Evolutionary conservation across 2,113 vertebrate genomes (phyloP), one percentile per base, ranked within the genome.

Genomic region (Neoarius graeffei): DNA sequence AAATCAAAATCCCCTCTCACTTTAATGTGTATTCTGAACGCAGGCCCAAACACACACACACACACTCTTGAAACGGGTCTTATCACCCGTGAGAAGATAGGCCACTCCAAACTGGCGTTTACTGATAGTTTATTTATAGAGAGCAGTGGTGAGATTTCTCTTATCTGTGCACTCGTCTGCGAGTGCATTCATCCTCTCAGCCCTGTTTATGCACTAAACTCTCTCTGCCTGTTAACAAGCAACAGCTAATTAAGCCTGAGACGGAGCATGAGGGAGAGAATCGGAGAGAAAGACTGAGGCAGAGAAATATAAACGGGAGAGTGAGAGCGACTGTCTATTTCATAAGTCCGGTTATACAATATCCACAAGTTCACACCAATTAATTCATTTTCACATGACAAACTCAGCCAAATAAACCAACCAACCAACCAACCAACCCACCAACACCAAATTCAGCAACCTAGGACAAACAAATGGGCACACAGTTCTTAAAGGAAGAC

Each of bases 61-160:
- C 89, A 84, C 87, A 89, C 59, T 81, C 74, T 86, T 86, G 74
- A 83, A 87, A 83, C 82, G 4, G 64, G 82, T 48, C 76, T 90
- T 90, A 90, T 90, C 85, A 59, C 79, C 77, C 23, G 35, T 76
- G 82, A 87, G 85, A 86, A 89, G 87, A 89, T 89, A 90, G 87
- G 82, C 89, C 83, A 87, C 89, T 90, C 77, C 60, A 79, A 57
- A 77, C 81, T 81, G 85, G 67, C 87, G 77, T 89, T 88, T 69
- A 86, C 89, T 87, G 85, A 89, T 90, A 81, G 89, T 90, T 88
- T 90, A 90, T 90, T 90, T 90, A 87, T 87, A 90, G 87, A 86
- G 81, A 84, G 85, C 57, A 90, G 89, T 66, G 27, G 85, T 79
- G 85, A 80, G 81, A 89, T 88, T 90, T 88, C 84, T 88, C 87